These are phyloP conservation scores for Seriola rivoliana DNA, from an alignment of 2,113 vertebrate species.

Conservation along the genomic window DNA sequence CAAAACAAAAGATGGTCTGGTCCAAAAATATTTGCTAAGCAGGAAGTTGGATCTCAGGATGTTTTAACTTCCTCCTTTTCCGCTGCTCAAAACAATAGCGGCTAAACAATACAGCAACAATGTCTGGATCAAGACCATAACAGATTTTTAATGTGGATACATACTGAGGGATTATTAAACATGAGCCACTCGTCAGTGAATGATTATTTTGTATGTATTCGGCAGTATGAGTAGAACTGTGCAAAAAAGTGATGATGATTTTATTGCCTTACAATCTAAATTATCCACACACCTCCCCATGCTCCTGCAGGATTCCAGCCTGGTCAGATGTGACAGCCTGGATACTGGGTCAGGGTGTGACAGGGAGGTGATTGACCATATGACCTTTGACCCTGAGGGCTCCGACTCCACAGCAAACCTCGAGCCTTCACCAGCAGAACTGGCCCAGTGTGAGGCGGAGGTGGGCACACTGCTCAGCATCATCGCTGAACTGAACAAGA, in stretches of 20 bases:
- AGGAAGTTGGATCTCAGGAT: constrained; percentile 86
- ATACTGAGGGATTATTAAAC: background rate
- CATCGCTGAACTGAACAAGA: constrained; percentile 77
- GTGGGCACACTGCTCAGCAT: constrained; percentile 75
- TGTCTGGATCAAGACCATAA: constrained; percentile 23
- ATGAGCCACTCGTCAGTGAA: background rate
- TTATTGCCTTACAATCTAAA: background rate
- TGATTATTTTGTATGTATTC: background rate
- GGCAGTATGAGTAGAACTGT: background rate
- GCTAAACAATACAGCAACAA: constrained; percentile 59
- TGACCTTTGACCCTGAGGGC: constrained; percentile 52
- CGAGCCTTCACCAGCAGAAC: constrained; percentile 78
- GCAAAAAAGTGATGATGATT: background rate
- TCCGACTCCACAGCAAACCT: constrained; percentile 51
- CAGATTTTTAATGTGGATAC: background rate
- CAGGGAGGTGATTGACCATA: constrained; percentile 45
- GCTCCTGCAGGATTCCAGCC: constrained; percentile 58
- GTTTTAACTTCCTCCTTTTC: constrained; percentile 85
- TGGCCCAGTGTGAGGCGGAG: constrained; percentile 78
- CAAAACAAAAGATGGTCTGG: constrained; percentile 52
- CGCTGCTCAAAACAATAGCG: constrained; percentile 82
- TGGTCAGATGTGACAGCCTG: constrained; percentile 71
- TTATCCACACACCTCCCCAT: background rate
- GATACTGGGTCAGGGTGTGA: constrained; percentile 56
- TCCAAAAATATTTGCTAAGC: constrained; percentile 67